Conservation (phyloP, 2,113 vertebrate species). For the Bos taurus region DNA sequence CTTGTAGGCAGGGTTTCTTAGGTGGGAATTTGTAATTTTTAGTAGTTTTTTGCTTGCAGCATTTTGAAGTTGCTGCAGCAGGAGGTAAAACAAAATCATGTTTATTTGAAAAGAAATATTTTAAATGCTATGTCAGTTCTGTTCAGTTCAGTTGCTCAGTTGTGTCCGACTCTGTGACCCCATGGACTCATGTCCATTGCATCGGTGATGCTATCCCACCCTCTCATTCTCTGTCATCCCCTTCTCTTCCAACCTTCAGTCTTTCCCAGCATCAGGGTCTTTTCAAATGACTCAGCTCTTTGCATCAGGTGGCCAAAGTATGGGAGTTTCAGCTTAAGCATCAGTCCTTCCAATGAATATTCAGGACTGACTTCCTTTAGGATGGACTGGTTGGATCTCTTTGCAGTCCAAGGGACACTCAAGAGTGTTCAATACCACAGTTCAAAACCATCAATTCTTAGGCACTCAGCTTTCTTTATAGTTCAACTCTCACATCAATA, state of each 20-base stretch:
- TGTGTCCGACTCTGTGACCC: background rate
- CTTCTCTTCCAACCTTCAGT: background rate
- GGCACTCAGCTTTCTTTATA: background rate
- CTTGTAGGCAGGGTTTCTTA: slow-evolving; percentile 44
- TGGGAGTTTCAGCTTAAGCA: background rate
- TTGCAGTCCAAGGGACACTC: background rate
- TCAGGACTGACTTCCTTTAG: background rate
- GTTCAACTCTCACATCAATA: background rate
- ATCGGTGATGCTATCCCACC: background rate
- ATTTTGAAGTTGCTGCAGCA: slow-evolving; percentile 60
- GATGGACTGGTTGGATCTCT: background rate
- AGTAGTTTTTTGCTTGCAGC: slow-evolving; percentile 61
- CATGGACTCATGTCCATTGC: background rate
- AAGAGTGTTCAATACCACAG: background rate
- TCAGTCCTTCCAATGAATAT: background rate
- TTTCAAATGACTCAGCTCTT: background rate
- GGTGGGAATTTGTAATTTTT: slow-evolving; percentile 66
- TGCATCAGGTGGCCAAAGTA: background rate
- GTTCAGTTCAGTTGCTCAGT: background rate
- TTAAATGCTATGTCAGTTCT: background rate
- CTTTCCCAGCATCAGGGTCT: background rate
- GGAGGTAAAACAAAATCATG: slow-evolving; percentile 68
- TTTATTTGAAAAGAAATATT: slow-evolving; percentile 60
- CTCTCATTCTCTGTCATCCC: background rate
- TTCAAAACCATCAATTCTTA: background rate